A percentile compares a stretch with the other conserved stretches of the same genome.
phyloP scores from a whole-genome alignment of 2,888 invertebrate genomes.

The Metopia argyrocephala region DNA sequence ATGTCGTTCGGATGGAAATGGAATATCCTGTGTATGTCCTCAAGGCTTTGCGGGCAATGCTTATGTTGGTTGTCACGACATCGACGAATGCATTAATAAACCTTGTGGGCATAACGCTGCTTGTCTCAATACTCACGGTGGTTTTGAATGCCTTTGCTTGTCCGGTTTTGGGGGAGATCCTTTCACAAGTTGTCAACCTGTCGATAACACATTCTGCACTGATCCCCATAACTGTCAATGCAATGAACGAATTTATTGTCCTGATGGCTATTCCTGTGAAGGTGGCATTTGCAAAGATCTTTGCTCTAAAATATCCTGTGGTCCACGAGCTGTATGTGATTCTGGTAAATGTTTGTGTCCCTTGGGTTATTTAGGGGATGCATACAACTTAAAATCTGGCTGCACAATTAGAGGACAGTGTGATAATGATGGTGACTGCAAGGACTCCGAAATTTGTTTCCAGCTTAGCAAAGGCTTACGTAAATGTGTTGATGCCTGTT shows the following conservation, averaged over 20 bases:
- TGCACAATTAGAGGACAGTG: conserved; percentile 88
- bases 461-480: conserved; percentile 87
- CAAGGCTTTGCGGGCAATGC: conserved; percentile 92
- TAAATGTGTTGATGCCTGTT: conserved; percentile 92
- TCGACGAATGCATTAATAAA: conserved; percentile 89
- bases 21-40: conserved; percentile 89
- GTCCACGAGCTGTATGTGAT: conserved; percentile 89
- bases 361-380: conserved; percentile 87
- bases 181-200: conserved; percentile 87
- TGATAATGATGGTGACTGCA: conserved; percentile 89
- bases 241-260: conserved; percentile 85
- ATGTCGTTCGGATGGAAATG: conserved; percentile 86
- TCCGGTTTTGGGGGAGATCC: conserved; percentile 92
- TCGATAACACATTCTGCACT: conserved; percentile 84
- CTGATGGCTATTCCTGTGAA: conserved; percentile 87
- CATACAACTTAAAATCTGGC: conserved; percentile 84
- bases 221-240: conserved; percentile 86
- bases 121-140: conserved; percentile 93
- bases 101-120: conserved; percentile 91
- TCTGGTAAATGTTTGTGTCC: conserved; percentile 89
- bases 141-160: conserved; percentile 93
- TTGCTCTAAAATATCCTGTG: conserved; percentile 87
- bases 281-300: conserved; percentile 86
- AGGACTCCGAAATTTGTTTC: conserved; percentile 91
- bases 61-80: conserved; percentile 89